Evolutionary conservation across 2,888 invertebrate species (phyloP).

Genomic region (Apodemia mormo): DNA sequence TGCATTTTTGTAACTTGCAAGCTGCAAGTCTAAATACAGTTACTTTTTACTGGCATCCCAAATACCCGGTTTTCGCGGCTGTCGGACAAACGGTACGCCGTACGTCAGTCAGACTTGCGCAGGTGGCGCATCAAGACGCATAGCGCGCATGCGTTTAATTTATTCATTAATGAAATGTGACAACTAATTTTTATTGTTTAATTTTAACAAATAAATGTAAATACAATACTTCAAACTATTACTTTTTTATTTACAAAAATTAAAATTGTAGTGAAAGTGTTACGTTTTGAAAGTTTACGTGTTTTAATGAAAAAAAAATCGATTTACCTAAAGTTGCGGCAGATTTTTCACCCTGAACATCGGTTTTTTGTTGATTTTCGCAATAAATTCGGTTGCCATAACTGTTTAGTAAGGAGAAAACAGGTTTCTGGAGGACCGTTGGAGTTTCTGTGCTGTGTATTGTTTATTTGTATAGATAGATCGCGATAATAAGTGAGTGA

Average conservation of each 20-base stretch:
- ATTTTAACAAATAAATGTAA: conserved; percentile 47
- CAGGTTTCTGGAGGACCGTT: conserved; percentile 65
- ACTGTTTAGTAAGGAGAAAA: conserved; percentile 55
- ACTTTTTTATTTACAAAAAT: conserved; percentile 14
- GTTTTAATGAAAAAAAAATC: conserved; percentile 56
- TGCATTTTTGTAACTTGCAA: neutral
- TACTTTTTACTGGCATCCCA: conserved; percentile 13
- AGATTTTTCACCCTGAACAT: conserved; percentile 57
- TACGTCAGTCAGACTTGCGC: conserved; percentile 56
- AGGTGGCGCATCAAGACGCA: conserved; percentile 52
- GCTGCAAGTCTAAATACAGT: neutral
- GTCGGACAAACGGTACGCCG: conserved; percentile 40
- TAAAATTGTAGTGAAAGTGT: conserved; percentile 38
- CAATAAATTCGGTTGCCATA: conserved; percentile 64
- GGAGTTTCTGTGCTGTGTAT: conserved; percentile 61
- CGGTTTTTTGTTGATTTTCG: conserved; percentile 60
- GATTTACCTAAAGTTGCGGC: conserved; percentile 60
- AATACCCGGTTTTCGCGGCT: conserved; percentile 13
- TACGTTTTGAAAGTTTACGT: conserved; percentile 35
- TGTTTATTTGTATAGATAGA: conserved; percentile 47
- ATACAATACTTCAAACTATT: conserved; percentile 27
- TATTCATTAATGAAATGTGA: conserved; percentile 59
- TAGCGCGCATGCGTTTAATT: conserved; percentile 54
- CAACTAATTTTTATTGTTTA: conserved; percentile 54
- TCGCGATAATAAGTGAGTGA: conserved; percentile 34